Evolutionary conservation across 2,113 vertebrate genomes (phyloP).

Genomic region (Cheirogaleus medius): DNA sequence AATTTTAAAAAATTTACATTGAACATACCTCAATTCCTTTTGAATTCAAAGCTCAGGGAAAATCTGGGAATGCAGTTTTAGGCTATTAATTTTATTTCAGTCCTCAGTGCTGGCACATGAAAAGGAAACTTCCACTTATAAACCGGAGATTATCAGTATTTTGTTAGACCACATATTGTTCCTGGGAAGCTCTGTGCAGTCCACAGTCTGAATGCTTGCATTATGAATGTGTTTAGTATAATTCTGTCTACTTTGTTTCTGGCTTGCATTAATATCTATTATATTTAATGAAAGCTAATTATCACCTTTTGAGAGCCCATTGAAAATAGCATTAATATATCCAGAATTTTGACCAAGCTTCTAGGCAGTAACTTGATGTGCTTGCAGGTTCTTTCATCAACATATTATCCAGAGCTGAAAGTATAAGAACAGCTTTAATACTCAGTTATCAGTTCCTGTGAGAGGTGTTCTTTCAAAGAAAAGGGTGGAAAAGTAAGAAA

Average conservation of each 20-base stretch:
- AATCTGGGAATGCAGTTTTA: not conserved
- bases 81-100: not conserved
- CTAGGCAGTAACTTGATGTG: not conserved
- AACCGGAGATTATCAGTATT: not conserved
- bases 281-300: constrained; percentile 52
- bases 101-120: not conserved
- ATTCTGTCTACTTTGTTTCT: constrained; percentile 33
- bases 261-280: constrained; percentile 39
- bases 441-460: not conserved
- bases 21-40: not conserved
- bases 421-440: not conserved
- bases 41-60: not conserved
- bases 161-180: not conserved
- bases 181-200: not conserved
- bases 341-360: constrained; percentile 50
- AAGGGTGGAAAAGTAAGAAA: not conserved
- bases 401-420: not conserved
- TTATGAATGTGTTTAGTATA: not conserved
- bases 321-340: constrained; percentile 8
- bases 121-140: not conserved
- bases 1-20: not conserved
- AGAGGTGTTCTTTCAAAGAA: constrained; percentile 11
- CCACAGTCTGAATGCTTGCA: not conserved
- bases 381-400: not conserved
- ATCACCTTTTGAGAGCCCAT: constrained; percentile 28